Base-by-base conservation (phyloP, 2,888 invertebrate genomes). In the Adineta ricciae region DNA sequence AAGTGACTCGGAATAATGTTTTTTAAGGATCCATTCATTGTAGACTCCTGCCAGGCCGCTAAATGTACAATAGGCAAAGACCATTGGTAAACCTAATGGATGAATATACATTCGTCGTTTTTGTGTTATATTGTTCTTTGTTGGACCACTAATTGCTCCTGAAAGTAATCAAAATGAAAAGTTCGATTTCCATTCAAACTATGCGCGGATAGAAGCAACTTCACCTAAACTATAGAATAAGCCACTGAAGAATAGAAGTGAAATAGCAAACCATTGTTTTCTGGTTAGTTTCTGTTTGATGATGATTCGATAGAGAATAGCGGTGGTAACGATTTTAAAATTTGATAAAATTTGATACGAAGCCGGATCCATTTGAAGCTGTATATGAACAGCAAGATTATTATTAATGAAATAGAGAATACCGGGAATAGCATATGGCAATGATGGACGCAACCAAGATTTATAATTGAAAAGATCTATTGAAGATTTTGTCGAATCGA, bases 261-360 rank as follows among this genome's bases (percentile, higher is more conserved):
- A 11, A 5, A 84, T 41, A 9, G 84, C 52, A 46, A 50, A 64
- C 84, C 82, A 86, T 83, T 73, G 38, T 21, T 78, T 38, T 50
- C 49, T 56, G 24, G 41, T 38, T 24, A 86, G 86, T 86, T 86
- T 90, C 89, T 89, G 89, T 87, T 89, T 89, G 8, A 90, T 89
- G 8, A 90, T 89, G 9, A 89, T 38, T 86, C 89, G 88, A 86
- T 90, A 90, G 14, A 90, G 87, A n/a, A 90, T 84, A 54, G 90
- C 90, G 64, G 90, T 90, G 5, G 89, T 88, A 8, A 88, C 88
- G 83, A 90, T 90, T 87, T 90, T 90, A 86, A 90, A 84, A 86
- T 90, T 90, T 46, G 89, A 87, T 41, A 90, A 87, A 24, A 90
- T 88, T 89, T 90, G 90, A 86, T 90, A 90, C 19, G 90, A 89